Evolutionary conservation across 2,113 vertebrate species (phyloP).

Genomic region (Barnardius zonarius): DNA sequence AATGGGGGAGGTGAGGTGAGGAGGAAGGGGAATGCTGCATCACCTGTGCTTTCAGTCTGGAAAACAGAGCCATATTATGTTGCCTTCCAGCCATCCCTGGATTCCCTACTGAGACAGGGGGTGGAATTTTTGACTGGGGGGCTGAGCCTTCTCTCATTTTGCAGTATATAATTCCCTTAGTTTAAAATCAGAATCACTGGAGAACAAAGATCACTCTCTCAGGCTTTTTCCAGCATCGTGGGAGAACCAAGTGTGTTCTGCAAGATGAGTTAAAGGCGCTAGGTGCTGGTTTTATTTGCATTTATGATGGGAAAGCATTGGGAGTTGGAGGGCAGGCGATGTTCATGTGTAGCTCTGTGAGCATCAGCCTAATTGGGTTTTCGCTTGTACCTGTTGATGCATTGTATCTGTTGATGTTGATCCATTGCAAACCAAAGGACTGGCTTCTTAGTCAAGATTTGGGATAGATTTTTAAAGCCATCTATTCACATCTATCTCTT

Average conservation of each 20-base stretch:
- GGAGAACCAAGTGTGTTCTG: neutral
- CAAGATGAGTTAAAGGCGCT: neutral
- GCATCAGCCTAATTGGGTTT: neutral
- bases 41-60: neutral
- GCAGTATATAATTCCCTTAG: neutral
- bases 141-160: neutral
- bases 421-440: neutral
- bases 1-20: neutral
- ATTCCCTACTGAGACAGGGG: neutral
- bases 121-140: neutral
- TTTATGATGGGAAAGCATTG: neutral
- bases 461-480: neutral
- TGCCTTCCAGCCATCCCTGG: neutral
- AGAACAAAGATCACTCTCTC: neutral
- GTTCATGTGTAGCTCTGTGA: neutral
- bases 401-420: neutral
- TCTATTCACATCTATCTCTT: neutral
- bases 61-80: accelerated
- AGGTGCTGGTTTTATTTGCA: neutral
- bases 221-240: neutral
- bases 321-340: neutral
- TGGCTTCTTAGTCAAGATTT: neutral
- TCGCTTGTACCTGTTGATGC: neutral
- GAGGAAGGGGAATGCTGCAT: neutral
- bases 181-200: neutral